phyloP scores from a whole-genome alignment of 2,113 vertebrate species.

The Copsychus sechellarum region DNA sequence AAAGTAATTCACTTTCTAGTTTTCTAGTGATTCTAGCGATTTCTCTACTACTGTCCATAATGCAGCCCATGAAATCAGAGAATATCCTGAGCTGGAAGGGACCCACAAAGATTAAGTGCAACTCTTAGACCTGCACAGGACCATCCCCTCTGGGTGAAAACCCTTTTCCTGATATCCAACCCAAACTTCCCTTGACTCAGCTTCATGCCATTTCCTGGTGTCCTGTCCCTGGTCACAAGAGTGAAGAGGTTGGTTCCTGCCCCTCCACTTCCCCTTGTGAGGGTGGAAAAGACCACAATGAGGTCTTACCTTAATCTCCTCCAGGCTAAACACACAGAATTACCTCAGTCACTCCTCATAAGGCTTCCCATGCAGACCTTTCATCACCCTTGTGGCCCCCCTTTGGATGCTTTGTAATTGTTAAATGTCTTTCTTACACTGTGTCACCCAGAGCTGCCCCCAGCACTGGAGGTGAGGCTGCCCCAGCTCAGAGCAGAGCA shows the following conservation, averaged over 20 bases:
- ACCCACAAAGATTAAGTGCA: neutral
- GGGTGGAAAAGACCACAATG: neutral
- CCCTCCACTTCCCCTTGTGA: accelerated
- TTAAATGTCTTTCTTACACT: neutral
- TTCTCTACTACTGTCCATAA: neutral
- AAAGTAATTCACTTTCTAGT: neutral
- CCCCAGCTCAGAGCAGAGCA: accelerated
- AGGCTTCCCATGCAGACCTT: neutral
- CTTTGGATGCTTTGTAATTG: accelerated
- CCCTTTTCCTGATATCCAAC: neutral
- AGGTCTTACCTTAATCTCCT: neutral
- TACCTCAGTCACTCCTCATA: neutral
- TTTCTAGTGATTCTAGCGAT: neutral
- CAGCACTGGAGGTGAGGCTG: accelerated
- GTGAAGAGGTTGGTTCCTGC: neutral
- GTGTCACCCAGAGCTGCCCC: neutral
- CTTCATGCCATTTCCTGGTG: neutral
- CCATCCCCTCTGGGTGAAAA: neutral
- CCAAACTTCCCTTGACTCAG: neutral
- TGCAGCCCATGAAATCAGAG: neutral
- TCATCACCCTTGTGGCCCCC: neutral
- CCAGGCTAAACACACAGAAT: neutral
- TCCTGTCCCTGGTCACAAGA: neutral
- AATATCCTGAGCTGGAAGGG: neutral
- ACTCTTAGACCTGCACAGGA: neutral